Base-by-base conservation (phyloP, 2,113 vertebrate species). In the Micronycteris hirsuta region DNA sequence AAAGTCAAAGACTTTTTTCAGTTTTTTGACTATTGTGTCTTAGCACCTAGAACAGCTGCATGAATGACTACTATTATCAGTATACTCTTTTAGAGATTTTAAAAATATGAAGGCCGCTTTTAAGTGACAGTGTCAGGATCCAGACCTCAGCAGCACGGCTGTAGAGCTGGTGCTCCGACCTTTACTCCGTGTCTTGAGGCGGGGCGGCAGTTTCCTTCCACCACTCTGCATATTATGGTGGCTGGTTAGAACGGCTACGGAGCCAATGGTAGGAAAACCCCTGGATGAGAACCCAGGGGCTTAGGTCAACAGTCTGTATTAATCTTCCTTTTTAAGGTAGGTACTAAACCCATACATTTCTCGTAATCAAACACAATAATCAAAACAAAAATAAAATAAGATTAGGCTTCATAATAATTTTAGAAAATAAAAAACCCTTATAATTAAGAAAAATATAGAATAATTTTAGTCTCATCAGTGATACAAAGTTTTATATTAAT, bases 391-490 rank as follows among this genome's bases (percentile, higher is more conserved):
- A 71, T 63, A 86, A 89, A 90, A 28, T 28, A 84, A 67, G 17
- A 93, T 67, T 91, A 86, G 41, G 85, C 10, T 77, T 89, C 19
- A 54, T 54, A 90, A 80, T 74, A 90, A 94, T 63, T 81, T 91
- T 76, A 86, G 73, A 95, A 49, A 92, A 91, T 77, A n/a, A 77
- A 77, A 86, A 70, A 65, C 24, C 20, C 16, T 43, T 26, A 77
- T 81, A 80, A 78, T 89, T 95, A 89, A 96, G 54, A 73, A 77
- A 94, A 95, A 70, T 24, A 22, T 93, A 81, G 78, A 80, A 91
- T 93, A 93, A 89, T 80, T 95, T 89, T 74, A 96, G 61, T 77
- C 31, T 93, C 33, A 90, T 68, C 12, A 95, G 43, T 11, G 63
- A 93, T 76, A 52, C 15, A 63, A 73, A 52, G 61, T 82, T 95